Evolutionary conservation across 2,888 invertebrate genomes (phyloP), one percentile per base, ranked within the genome.

Genomic region (Napeogenes sylphis): DNA sequence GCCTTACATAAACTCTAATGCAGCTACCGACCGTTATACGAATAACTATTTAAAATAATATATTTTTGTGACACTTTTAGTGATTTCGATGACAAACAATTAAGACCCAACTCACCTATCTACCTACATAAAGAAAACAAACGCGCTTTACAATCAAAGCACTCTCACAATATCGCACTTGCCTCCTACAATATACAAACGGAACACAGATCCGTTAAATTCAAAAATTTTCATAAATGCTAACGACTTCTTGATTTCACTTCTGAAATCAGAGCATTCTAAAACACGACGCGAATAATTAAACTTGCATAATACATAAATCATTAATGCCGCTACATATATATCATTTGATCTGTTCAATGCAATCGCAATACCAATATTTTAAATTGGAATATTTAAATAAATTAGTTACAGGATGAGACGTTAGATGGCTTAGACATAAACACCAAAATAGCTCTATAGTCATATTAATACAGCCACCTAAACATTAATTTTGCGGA

Each of bases 61-160:
- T 65, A 62, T 57, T 55, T 73, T 84, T 82, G 82, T 82, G 84
- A 84, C 86, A 85, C 83, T 84, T 81, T 78, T 70, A 85, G 87
- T 85, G 84, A 83, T 78, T 80, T 81, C 78, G 75, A 65, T 55
- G 55, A 62, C 51, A 60, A 63, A 65, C 61, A 60, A 62, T 64
- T 61, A 61, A 64, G 57, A 58, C 55, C 64, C 33, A 58, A 61
- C 21, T 51, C 51, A 51, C 64, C 64, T 64, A 64, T 64, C 64
- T 64, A 68, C 62, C 64, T 64, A 68, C 60, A 73, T 73, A 62
- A 69, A 69, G 58, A 56, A 63, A 68, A 65, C 62, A 67, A 63
- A 62, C 57, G 65, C 59, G 56, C 66, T 63, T 64, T 62, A 59
- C 58, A 61, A 45, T 64, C 58, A 61, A 64, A 66, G 64, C 57